These are phyloP conservation scores for Trachops cirrhosus DNA, from an alignment of 2,797 vertebrate genomes.

Conservation along the genomic window DNA sequence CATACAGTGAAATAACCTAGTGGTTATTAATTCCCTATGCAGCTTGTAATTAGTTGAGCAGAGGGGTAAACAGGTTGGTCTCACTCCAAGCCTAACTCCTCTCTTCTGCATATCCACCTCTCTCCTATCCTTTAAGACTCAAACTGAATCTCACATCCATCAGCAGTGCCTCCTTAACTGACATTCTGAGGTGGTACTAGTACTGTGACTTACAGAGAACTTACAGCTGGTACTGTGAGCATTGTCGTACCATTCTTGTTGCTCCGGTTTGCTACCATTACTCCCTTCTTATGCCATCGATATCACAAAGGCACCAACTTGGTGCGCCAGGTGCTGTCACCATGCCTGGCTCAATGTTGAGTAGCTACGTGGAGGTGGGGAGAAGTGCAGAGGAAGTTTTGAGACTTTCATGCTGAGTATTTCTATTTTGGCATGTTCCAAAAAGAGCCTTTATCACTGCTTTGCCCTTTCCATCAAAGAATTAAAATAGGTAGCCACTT, in stretches of 20 bases:
- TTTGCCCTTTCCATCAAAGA: neutral
- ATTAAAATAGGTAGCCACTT: neutral
- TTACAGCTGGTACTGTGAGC: neutral
- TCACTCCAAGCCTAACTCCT: neutral
- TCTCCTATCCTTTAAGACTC: neutral
- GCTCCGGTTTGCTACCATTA: neutral
- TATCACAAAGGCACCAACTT: neutral
- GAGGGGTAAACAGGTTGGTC: neutral
- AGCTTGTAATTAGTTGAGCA: neutral
- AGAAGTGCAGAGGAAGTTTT: neutral
- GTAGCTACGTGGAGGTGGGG: accelerated
- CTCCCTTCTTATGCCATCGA: neutral
- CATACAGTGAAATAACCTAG: neutral
- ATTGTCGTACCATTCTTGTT: neutral
- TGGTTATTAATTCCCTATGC: neutral
- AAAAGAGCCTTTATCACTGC: neutral
- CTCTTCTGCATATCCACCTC: neutral
- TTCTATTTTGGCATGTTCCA: neutral
- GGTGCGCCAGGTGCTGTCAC: neutral
- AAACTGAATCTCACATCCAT: neutral
- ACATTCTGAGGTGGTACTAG: neutral
- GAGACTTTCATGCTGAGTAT: neutral
- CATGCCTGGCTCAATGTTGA: neutral
- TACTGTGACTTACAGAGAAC: neutral
- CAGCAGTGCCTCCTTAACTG: neutral